Base-by-base conservation (phyloP, 2,888 invertebrate species). In the Nomada fucata region DNA sequence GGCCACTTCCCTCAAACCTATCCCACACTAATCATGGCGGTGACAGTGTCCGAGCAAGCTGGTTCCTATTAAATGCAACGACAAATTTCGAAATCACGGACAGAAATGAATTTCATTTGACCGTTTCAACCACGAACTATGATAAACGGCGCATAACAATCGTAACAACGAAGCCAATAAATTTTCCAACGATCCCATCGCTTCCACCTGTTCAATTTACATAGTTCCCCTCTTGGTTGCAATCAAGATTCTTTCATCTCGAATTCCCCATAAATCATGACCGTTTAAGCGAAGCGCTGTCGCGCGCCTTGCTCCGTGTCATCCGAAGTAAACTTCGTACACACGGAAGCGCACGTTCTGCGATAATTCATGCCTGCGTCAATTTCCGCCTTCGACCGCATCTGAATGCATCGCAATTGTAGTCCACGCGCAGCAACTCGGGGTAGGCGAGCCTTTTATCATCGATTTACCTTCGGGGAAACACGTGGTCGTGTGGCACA, bases 401-500 rank as follows among this genome's bases (percentile, higher is more conserved):
- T 13, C 9, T 47, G 74, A 59, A n/a, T 23, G 47, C 53, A 76
- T 52, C n/a, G 11, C 15, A 23, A 44, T 5, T 9, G 53, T 26
- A 50, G 55, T 64, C 57, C 7, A 52, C 42, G 42, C n/a, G 53
- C 64, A 29, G 65, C 42, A 65, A 67, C 20, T 2, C 20, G 11
- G 18, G 15, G 36, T 2, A 10, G 44, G 53, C 36, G 10, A 53
- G 23, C 47, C 63, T 26, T 29, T 55, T 50, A 50, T 50, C 52
- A 65, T 42, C 44, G 79, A 70, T 85, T 82, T 86, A 82, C 70
- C 79, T 77, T 77, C 67, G 67, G 47, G 77, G 74, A 65, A 83
- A 69, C 89, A 89, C 89, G 88, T 89, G 89, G 86, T 61, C 61
- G 70, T 57, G 76, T 72, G 79, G 47, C 10, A 47, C 47, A 59